These are phyloP conservation scores for Bombus balteatus DNA, from an alignment of 1,140 invertebrate species.

Conservation along the genomic window DNA sequence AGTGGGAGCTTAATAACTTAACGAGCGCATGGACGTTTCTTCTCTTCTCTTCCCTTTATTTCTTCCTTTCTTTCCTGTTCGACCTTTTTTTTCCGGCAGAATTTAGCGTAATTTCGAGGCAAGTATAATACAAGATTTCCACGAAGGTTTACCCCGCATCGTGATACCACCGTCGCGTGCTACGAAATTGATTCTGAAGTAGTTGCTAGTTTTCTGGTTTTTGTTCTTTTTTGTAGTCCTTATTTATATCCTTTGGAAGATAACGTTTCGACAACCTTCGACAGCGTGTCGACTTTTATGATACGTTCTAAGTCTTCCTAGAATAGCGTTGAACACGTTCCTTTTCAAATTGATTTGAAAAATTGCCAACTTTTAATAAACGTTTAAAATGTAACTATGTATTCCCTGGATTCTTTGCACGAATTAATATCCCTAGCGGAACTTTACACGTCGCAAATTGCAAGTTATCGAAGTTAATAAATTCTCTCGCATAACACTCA, in stretches of 20 bases:
- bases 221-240: neutral
- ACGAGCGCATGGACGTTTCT: neutral
- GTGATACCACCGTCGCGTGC: conserved; percentile 2
- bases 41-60: neutral
- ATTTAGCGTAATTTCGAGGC: neutral
- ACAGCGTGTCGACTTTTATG: neutral
- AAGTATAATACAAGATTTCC: neutral
- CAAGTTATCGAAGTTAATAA: too few relatives aligned
- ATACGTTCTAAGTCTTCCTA: neutral
- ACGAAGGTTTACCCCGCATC: neutral
- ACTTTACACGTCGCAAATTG: too few relatives aligned
- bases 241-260: neutral
- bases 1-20: neutral
- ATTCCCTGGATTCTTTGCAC: too few relatives aligned
- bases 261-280: neutral
- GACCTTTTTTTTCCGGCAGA: neutral
- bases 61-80: neutral
- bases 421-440: too few relatives aligned
- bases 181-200: neutral
- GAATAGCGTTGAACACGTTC: too few relatives aligned
- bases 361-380: too few relatives aligned
- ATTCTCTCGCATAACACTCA: too few relatives aligned
- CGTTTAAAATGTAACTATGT: too few relatives aligned
- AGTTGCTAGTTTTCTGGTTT: neutral
- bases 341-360: neutral